Evolutionary conservation across 2,797 vertebrate genomes (phyloP).

Genomic region (Gobionotothen gibberifrons): DNA sequence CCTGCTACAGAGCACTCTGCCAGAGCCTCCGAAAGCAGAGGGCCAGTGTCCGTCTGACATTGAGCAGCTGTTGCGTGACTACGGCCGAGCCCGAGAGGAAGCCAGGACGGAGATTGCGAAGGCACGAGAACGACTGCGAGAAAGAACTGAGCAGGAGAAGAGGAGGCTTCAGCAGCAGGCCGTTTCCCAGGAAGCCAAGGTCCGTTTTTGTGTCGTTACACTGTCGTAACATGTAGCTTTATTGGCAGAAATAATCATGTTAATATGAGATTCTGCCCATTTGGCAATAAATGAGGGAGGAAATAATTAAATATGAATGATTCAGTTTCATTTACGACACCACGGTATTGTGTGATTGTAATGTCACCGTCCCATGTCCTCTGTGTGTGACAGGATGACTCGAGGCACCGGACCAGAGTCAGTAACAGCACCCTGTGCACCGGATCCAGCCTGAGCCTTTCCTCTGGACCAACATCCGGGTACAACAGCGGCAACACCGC

Average conservation of each 20-base stretch:
- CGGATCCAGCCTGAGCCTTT: conserved; percentile 92
- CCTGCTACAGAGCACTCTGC: conserved; percentile 80
- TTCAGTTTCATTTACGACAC: too few species aligned
- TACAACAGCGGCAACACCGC: conserved; percentile 92
- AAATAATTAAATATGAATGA: not conserved
- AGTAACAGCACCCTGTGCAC: conserved; percentile 92
- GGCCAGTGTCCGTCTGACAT: conserved; percentile 88
- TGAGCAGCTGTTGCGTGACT: conserved; percentile 90
- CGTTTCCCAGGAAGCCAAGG: conserved; percentile 85
- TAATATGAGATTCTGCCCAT: not conserved
- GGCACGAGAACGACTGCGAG: conserved; percentile 88
- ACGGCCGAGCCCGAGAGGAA: conserved; percentile 91
- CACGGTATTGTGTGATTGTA: too few species aligned
- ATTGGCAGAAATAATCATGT: not conserved
- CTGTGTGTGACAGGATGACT: conserved; percentile 86
- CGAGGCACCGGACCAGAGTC: conserved; percentile 85
- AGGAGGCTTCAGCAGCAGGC: conserved; percentile 89
- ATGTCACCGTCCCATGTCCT: not conserved
- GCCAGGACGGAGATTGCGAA: conserved; percentile 91
- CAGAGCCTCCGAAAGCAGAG: conserved; percentile 72
- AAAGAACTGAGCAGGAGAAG: conserved; percentile 92
- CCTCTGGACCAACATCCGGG: conserved; percentile 94
- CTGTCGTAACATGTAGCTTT: not conserved
- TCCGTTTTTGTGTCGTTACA: conserved; percentile 52
- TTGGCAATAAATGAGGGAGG: not conserved